A percentile compares a stretch with the other conserved stretches of the same genome.
Evolutionary conservation across 2,113 vertebrate genomes (phyloP).

Genomic region (Toxotes jaculatrix): DNA sequence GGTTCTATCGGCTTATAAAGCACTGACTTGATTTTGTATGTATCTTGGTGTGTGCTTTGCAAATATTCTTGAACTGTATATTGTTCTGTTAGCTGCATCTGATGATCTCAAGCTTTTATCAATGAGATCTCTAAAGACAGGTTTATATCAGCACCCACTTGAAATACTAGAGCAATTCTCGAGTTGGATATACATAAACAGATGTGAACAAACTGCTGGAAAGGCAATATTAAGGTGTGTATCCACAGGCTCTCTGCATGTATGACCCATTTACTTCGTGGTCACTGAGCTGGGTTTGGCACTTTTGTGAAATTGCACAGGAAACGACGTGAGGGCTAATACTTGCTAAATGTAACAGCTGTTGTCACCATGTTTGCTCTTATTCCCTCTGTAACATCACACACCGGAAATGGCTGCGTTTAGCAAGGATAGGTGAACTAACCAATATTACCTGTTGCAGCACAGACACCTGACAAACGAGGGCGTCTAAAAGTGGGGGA

Average conservation of each 20-base stretch:
- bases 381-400: too few species aligned
- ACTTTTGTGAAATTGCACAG: background rate
- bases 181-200: background rate
- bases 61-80: background rate
- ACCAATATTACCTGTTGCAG: conserved; percentile 66
- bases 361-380: background rate
- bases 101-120: background rate
- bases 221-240: background rate
- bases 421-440: background rate
- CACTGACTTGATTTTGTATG: background rate
- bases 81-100: background rate
- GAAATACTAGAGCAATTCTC: background rate
- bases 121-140: background rate
- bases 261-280: background rate
- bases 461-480: conserved; percentile 50
- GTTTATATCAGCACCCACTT: background rate
- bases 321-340: background rate
- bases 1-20: too few species aligned
- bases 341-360: background rate
- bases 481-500: conserved; percentile 16
- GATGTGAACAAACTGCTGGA: background rate
- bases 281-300: background rate
- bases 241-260: background rate
- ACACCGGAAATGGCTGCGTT: conserved; percentile 17
- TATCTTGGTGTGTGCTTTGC: background rate